These are phyloP conservation scores for Axis porcinus DNA, from an alignment of 2,113 vertebrate genomes.

Conservation along the genomic window DNA sequence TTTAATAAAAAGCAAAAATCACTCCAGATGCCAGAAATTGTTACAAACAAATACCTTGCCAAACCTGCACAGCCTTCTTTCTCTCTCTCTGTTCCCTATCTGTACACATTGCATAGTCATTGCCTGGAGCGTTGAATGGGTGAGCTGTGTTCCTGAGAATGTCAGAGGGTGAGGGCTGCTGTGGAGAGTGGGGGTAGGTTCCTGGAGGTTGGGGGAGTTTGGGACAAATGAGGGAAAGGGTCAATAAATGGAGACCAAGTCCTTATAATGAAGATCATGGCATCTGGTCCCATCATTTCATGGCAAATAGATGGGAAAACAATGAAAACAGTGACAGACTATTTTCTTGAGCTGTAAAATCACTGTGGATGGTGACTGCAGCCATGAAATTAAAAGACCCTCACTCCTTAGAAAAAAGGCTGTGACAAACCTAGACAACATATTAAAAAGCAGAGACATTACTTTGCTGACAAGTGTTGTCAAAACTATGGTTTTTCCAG, in stretches of 20 bases:
- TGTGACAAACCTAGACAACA: neutral
- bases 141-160: neutral
- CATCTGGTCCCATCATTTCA: neutral
- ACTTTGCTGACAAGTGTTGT: neutral
- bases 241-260: neutral
- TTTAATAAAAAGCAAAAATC: slow-evolving; percentile 70
- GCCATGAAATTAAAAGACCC: neutral
- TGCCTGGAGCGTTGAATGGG: slow-evolving; percentile 35
- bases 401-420: neutral
- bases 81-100: slow-evolving; percentile 37
- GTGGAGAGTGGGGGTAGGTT: neutral
- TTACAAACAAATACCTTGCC: slow-evolving; percentile 68
- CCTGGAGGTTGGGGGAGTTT: neutral
- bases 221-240: neutral
- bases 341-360: neutral
- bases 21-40: slow-evolving; percentile 66
- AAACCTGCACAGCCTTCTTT: slow-evolving; percentile 53
- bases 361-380: neutral
- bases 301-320: neutral
- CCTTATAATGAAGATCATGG: neutral
- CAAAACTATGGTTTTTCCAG: neutral
- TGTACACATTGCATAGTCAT: slow-evolving; percentile 46
- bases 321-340: neutral
- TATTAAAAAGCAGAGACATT: neutral
- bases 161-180: neutral